Evolutionary conservation across 2,888 invertebrate genomes (phyloP).

Genomic region (Nezara viridula): DNA sequence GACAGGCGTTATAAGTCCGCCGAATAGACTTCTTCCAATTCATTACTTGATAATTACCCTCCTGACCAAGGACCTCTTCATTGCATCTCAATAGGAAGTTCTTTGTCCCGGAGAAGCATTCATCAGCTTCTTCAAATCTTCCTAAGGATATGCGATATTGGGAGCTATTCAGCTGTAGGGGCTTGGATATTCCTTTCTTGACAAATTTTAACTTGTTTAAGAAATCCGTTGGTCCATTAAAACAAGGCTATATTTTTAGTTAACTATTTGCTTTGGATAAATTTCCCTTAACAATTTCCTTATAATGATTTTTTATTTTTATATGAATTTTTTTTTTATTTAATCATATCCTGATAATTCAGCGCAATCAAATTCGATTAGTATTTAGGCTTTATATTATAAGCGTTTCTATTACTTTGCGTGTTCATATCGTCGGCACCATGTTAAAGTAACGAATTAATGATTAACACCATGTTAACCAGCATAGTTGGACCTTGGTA

Average conservation of each 20-base stretch:
- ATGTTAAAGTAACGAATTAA: no score
- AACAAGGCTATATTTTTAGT: background rate
- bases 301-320: no score
- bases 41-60: background rate
- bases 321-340: no score
- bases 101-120: background rate
- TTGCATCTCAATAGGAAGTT: background rate
- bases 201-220: background rate
- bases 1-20: slow-evolving; percentile 10
- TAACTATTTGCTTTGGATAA: no score
- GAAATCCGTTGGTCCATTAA: background rate
- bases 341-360: no score
- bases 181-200: background rate
- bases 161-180: background rate
- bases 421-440: no score
- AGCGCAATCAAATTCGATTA: no score
- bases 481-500: no score
- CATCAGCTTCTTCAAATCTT: slow-evolving; percentile 23
- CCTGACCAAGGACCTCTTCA: slow-evolving; percentile 39
- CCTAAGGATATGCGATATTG: background rate
- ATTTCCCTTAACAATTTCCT: no score
- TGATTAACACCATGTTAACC: no score
- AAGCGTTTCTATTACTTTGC: no score
- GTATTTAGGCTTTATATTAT: no score
- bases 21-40: slow-evolving; percentile 17